Conservation (phyloP, 2,888 invertebrate genomes). For the Augiades crinisus region DNA sequence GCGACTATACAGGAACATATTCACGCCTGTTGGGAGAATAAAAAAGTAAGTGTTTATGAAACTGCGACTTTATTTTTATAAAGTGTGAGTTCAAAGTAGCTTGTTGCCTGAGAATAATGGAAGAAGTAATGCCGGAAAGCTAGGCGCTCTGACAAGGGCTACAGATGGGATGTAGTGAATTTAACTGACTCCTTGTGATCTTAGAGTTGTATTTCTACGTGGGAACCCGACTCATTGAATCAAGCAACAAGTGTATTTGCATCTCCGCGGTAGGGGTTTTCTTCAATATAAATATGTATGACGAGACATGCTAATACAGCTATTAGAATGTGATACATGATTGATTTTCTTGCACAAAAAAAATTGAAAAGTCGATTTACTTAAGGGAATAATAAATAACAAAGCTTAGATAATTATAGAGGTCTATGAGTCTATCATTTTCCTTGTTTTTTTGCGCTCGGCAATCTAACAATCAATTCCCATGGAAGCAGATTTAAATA, state of each 20-base stretch:
- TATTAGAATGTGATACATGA: slow-evolving; percentile 20
- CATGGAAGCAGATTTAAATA: too few relatives aligned
- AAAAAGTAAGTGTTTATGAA: slow-evolving; percentile 1
- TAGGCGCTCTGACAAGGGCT: slow-evolving; percentile 36
- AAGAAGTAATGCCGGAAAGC: slow-evolving; percentile 38
- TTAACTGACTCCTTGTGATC: slow-evolving; percentile 38
- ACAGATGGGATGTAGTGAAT: slow-evolving; percentile 44
- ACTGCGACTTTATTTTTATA: not conserved
- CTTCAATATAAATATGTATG: slow-evolving; percentile 23
- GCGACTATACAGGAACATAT: slow-evolving; percentile 11
- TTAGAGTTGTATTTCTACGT: slow-evolving; percentile 35
- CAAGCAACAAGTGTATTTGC: slow-evolving; percentile 28
- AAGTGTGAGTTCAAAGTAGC: slow-evolving; percentile 18
- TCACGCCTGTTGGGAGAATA: slow-evolving; percentile 16
- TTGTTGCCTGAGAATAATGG: slow-evolving; percentile 32
- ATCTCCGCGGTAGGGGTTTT: slow-evolving; percentile 19
- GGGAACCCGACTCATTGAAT: slow-evolving; percentile 35
- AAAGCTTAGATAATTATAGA: not conserved
- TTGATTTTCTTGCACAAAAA: slow-evolving; percentile 9
- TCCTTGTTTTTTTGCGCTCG: not conserved
- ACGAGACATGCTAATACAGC: slow-evolving; percentile 1
- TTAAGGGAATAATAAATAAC: not conserved
- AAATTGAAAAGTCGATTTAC: not conserved
- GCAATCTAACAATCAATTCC: not conserved
- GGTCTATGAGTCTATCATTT: not conserved